phyloP scores from a whole-genome alignment of 2,113 vertebrate species.

The Oryctolagus cuniculus region mOryCun1.1 NC_091433.1:143729501-143730000 shows the following conservation, averaged over 20 bases:
- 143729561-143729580: neutral
- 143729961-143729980: neutral
- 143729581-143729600: neutral
- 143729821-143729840: neutral
- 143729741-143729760: neutral
- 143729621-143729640: neutral
- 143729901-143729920: neutral
- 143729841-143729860: neutral
- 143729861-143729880: neutral
- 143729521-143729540: neutral
- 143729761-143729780: neutral
- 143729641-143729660: neutral
- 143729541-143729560: neutral
- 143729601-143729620: neutral
- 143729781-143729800: neutral
- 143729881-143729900: neutral
- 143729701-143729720: neutral
- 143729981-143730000: conserved; percentile 38
- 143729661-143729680: neutral
- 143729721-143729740: neutral
- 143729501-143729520: neutral
- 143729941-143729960: neutral
- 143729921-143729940: neutral
- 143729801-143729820: neutral
- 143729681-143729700: neutral